These are phyloP conservation scores for Aphelenchoides avenae DNA, from an alignment of 1,140 invertebrate genomes.

Conservation along the genomic window DNA sequence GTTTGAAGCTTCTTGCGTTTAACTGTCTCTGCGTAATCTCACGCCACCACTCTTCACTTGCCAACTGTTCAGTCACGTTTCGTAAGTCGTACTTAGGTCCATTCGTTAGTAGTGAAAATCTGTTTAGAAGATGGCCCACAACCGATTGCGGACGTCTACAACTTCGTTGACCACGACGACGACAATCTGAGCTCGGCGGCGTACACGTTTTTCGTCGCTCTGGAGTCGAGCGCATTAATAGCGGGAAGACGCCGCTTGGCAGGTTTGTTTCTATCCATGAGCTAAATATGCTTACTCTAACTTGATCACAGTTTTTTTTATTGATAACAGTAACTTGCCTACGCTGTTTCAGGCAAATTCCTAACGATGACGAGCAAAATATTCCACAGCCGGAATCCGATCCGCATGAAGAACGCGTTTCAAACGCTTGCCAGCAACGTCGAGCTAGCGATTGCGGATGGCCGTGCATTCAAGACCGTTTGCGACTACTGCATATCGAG, in stretches of 20 bases:
- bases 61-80: neutral
- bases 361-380: slow-evolving; percentile 1
- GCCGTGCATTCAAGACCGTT: slow-evolving; percentile 2
- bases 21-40: neutral
- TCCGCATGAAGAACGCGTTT: slow-evolving; percentile 19
- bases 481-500: slow-evolving; percentile 22
- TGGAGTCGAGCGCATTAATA: neutral
- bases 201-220: neutral
- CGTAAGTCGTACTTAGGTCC: neutral
- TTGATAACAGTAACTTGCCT: no score
- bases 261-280: neutral
- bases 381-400: slow-evolving; percentile 21
- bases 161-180: slow-evolving; percentile 3
- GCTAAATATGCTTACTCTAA: neutral
- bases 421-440: slow-evolving; percentile 25
- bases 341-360: neutral
- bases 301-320: neutral
- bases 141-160: slow-evolving; percentile 1
- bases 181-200: neutral
- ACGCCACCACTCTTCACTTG: neutral
- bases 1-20: slow-evolving; percentile 1
- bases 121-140: slow-evolving; percentile 4
- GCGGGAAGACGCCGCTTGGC: neutral
- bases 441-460: slow-evolving; percentile 6
- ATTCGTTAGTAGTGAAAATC: neutral